Evolutionary conservation across 2,797 vertebrate species (phyloP).

Genomic region (Mormyrus proboscirostris): DNA sequence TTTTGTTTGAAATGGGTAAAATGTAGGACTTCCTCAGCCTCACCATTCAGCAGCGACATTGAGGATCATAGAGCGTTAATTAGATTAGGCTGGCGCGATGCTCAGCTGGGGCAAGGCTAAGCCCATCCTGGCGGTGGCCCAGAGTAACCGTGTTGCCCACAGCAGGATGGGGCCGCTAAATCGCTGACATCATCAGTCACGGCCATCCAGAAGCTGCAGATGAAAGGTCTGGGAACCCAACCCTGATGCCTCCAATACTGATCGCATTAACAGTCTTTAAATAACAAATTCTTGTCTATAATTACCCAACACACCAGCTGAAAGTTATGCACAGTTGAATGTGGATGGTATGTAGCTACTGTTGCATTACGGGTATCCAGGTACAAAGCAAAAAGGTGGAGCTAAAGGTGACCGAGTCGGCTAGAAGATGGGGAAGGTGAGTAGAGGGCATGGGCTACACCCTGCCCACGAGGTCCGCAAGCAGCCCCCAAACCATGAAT

Average conservation of each 20-base stretch:
- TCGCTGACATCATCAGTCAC: constrained; percentile 12
- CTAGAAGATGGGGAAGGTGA: not conserved
- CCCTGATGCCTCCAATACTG: not conserved
- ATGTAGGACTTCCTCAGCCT: not conserved
- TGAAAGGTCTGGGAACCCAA: not conserved
- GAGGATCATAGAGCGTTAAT: not conserved
- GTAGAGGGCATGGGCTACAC: not conserved
- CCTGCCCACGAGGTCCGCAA: not conserved
- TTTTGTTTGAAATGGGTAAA: not conserved
- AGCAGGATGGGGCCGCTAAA: not conserved
- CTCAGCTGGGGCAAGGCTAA: not conserved
- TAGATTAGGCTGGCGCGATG: constrained; percentile 5
- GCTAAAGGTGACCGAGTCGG: not conserved
- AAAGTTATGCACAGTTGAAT: not conserved
- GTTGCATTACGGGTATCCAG: not conserved
- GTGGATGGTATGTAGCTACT: not conserved
- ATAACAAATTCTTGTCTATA: not conserved
- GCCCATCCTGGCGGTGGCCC: not conserved
- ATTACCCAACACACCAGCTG: not conserved
- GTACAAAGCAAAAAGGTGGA: not conserved
- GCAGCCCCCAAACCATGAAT: not conserved
- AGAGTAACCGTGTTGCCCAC: not conserved
- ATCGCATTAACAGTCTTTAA: not conserved
- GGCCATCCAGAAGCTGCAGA: not conserved
- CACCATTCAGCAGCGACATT: not conserved